Evolutionary conservation across 92 coral and sea anemone species (phyloP), one percentile per base, ranked within the genome.

Genomic region (Scolanthus callimorphus): DNA sequence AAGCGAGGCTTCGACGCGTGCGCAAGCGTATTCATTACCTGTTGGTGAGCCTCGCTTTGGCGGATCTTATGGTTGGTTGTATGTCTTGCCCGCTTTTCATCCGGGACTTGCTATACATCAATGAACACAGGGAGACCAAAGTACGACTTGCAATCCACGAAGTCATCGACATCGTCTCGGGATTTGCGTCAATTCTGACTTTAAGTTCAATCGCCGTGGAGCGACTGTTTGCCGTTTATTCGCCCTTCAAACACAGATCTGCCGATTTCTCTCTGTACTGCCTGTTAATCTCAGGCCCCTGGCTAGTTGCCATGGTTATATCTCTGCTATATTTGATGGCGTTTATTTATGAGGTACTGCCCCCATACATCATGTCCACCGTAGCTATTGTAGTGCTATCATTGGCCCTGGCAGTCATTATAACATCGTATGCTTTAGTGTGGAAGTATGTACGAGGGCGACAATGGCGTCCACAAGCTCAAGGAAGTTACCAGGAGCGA

Each of bases 21-120:
- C 81, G 81, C 29, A 81, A 81, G 34, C 77, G 73, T 19, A 81
- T 82, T 2, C 87, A 81, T 44, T 81, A 81, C 37, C 62, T 81
- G 17, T 53, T 81, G 25, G 64, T 81, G 25, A 81, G 78, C 49
- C 51, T 81, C 53, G 61, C 82, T 51, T 55, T 71, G 30, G 82
- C 87, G 31, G 87, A 81, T 17, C 57, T 81, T 4, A 49, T 62
- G 47, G 87, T 81, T 3, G 87, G 87, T 0, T 57, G 82, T 29
- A 15, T 81, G 12, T 74, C 87, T 0, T 50, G 78, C 11, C 87
- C 82, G 0, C 59, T 81, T 20, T 81, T 74, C 15, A 41, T 74
- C 49, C 43, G 73, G 56, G 78, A 74, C 51, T 31, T 81, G 28
- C 26, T 57, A 11, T 29, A 73, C 30, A 69, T 72, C 29, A 20